Evolutionary conservation across 2,797 vertebrate species (phyloP).

Genomic region (Carduelis carduelis): DNA sequence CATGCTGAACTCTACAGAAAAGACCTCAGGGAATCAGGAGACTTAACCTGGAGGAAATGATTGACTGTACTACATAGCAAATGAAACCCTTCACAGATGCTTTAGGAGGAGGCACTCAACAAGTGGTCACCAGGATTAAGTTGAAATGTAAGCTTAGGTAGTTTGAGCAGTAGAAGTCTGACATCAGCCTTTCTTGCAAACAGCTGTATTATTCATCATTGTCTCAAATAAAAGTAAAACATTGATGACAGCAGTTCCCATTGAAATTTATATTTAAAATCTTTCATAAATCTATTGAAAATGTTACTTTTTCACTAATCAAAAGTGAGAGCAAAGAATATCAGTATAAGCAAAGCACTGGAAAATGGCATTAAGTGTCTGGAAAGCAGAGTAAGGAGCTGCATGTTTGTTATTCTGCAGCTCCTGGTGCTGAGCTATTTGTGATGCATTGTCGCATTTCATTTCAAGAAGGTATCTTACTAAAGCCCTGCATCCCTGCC

Average conservation of each 20-base stretch:
- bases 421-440: neutral
- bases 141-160: neutral
- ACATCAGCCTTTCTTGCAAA: neutral
- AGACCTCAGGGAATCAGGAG: neutral
- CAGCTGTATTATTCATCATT: neutral
- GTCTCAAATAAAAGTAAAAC: neutral
- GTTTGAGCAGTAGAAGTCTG: neutral
- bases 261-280: neutral
- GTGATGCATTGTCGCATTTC: rapidly evolving
- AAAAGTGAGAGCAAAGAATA: neutral
- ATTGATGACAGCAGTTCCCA: neutral
- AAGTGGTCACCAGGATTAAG: neutral
- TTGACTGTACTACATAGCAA: neutral
- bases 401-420: neutral
- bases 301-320: neutral
- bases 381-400: neutral
- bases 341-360: neutral
- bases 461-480: neutral
- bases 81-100: neutral
- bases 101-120: neutral
- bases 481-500: neutral
- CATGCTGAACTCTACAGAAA: neutral
- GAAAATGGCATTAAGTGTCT: neutral
- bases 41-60: neutral
- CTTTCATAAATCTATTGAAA: neutral